phyloP scores from a whole-genome alignment of 2,113 vertebrate genomes.

The Esox niger region DNA sequence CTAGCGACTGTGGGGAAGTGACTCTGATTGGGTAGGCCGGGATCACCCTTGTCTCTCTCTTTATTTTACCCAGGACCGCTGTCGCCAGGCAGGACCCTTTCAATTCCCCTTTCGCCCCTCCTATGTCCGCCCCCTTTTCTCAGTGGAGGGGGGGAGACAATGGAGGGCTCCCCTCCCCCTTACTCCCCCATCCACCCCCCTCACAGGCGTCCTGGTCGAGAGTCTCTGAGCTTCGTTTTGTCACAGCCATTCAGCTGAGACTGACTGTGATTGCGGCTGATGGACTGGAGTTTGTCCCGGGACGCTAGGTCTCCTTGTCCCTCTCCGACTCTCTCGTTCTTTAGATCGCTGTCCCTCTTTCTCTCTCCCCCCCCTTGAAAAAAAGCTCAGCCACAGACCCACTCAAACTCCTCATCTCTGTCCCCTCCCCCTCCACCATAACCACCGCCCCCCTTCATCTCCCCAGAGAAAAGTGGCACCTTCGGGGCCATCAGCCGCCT shows the following conservation, averaged over 20 bases:
- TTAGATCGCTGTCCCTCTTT: conserved; percentile 9
- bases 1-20: conserved; percentile 55
- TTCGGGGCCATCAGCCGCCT: conserved; percentile 53
- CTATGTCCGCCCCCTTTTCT: conserved; percentile 45
- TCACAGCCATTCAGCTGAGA: conserved; percentile 82
- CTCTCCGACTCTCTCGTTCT: conserved; percentile 34
- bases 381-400: conserved; percentile 36
- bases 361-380: conserved; percentile 20
- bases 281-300: conserved; percentile 68
- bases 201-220: conserved; percentile 62
- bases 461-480: conserved; percentile 65
- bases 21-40: conserved; percentile 41
- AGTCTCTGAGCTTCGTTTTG: conserved; percentile 75
- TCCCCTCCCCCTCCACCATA: background rate
- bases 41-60: conserved; percentile 46
- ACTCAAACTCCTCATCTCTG: conserved; percentile 17
- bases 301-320: conserved; percentile 23
- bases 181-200: conserved; percentile 36
- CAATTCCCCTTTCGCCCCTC: conserved; percentile 60
- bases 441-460: conserved; percentile 24
- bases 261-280: conserved; percentile 85
- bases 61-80: conserved; percentile 58
- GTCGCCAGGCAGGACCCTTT: conserved; percentile 66
- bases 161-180: conserved; percentile 42
- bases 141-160: conserved; percentile 73